Conservation (phyloP, 2,797 vertebrate genomes). For the Eupleurogrammus muticus region DNA sequence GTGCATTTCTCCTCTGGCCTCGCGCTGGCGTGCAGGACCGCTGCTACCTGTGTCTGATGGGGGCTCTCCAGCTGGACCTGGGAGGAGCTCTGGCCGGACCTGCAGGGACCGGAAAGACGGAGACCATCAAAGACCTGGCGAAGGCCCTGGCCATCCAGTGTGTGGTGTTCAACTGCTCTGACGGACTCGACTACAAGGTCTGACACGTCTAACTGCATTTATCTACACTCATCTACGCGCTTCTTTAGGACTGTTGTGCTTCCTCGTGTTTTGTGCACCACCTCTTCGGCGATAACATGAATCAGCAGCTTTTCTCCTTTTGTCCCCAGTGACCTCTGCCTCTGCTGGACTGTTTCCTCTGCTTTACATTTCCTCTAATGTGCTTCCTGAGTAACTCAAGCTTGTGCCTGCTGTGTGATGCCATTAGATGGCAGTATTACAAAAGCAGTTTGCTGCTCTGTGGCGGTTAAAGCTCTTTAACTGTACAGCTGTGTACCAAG, state of each 20-base stretch:
- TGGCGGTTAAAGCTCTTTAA: background rate
- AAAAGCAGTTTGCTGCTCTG: constrained; percentile 37
- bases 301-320: background rate
- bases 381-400: background rate
- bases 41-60: constrained; percentile 93
- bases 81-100: constrained; percentile 92
- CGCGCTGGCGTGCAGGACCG: constrained; percentile 82
- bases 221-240: background rate
- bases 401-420: constrained; percentile 11
- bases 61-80: constrained; percentile 90
- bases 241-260: background rate
- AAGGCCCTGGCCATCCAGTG: constrained; percentile 92
- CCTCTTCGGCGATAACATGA: background rate
- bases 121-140: constrained; percentile 91
- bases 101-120: constrained; percentile 91
- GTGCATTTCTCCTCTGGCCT: background rate
- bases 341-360: background rate
- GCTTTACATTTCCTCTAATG: background rate
- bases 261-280: background rate
- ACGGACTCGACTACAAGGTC: constrained; percentile 93
- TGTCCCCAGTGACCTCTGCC: background rate
- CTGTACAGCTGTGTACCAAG: no score
- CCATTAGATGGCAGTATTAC: constrained; percentile 69
- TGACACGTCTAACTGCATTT: background rate
- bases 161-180: constrained; percentile 93